Evolutionary conservation across 2,113 vertebrate species (phyloP), one percentile per base, ranked within the genome.

Genomic region (Eudorcas thomsonii): DNA sequence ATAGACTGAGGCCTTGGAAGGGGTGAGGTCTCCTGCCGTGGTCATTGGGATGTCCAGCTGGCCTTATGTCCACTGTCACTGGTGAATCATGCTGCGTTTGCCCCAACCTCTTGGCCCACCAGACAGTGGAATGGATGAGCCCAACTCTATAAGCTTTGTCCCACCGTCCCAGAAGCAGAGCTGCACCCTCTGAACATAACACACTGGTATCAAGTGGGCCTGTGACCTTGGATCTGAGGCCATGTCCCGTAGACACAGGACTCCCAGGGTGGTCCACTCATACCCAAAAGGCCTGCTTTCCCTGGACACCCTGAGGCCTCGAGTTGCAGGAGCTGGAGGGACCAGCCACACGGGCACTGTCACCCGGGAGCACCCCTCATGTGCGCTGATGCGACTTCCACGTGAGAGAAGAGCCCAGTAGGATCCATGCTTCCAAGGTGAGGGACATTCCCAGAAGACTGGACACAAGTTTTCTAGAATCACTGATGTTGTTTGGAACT

Each of bases 241-340:
- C 80, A 14, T 36, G 14, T 78, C 21, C 57, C 52, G 8, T 28
- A 62, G 80, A 33, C 50, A 36, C 33, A 8, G 80, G 80, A 54
- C 50, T 54, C 19, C 9, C 28, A 13, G 21, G 64, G 39, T 39
- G n/a, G 94, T 55, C 39, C 64, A 54, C 64, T 88, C 64, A 48
- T n/a, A 36, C 28, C 84, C 60, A 25, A 88, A 88, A 91, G 28
- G 8, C 8, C 23, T 50, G 64, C 74, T 94, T 28, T 94, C 60
- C 50, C 86, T 81, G 60, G 33, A 82, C 62, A 45, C 1, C 10
- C 36, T 77, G 59, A 60, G n/a, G 74, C 48, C n/a, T 36, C 23
- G 77, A 36, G 54, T 67, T 19, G 16, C 57, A 81, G 39, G 60
- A 77, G 8, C 4, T 28, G 30, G 28, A 50, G 83, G 57, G 55